Evolutionary conservation across 2,888 invertebrate genomes (phyloP).

Genomic region (Mythimna ferrago): DNA sequence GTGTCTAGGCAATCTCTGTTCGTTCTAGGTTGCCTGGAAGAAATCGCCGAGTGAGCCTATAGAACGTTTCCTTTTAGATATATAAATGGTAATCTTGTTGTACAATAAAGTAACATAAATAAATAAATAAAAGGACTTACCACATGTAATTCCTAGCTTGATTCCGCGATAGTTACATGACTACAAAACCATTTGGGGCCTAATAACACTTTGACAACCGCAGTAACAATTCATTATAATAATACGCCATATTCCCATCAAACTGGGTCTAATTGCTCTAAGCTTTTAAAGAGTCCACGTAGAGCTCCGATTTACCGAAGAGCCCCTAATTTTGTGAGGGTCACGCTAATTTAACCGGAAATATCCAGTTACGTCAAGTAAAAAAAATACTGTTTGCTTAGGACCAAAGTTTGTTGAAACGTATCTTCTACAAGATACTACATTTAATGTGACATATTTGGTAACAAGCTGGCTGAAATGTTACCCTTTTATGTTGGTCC

Average conservation of each 20-base stretch:
- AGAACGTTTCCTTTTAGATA: too few relatives aligned
- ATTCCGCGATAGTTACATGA: slow-evolving; percentile 1
- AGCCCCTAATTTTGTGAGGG: slow-evolving; percentile 57
- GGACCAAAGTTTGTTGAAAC: slow-evolving; percentile 47
- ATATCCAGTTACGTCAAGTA: slow-evolving; percentile 39
- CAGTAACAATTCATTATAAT: slow-evolving; percentile 26
- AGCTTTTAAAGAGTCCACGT: slow-evolving; percentile 45
- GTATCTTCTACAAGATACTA: slow-evolving; percentile 47
- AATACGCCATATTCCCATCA: slow-evolving; percentile 26
- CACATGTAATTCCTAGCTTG: slow-evolving; percentile 1
- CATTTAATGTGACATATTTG: slow-evolving; percentile 47
- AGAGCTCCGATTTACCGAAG: slow-evolving; percentile 53
- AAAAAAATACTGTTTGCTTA: slow-evolving; percentile 60
- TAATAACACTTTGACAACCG: slow-evolving; percentile 13
- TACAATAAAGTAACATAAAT: too few relatives aligned
- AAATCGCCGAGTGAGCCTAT: too few relatives aligned
- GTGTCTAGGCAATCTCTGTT: too few relatives aligned
- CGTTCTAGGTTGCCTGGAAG: too few relatives aligned
- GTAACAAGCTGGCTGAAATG: slow-evolving; percentile 40
- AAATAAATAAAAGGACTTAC: background rate
- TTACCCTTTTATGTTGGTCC: slow-evolving; percentile 26
- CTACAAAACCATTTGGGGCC: background rate
- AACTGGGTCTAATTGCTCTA: slow-evolving; percentile 54
- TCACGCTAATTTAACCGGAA: slow-evolving; percentile 55
- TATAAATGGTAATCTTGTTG: too few relatives aligned